A percentile compares a stretch with the other conserved stretches of the same genome.
These are phyloP conservation scores for Temnothorax unifasciatus DNA, from an alignment of 2,888 invertebrate species.

Conservation along the genomic window DNA sequence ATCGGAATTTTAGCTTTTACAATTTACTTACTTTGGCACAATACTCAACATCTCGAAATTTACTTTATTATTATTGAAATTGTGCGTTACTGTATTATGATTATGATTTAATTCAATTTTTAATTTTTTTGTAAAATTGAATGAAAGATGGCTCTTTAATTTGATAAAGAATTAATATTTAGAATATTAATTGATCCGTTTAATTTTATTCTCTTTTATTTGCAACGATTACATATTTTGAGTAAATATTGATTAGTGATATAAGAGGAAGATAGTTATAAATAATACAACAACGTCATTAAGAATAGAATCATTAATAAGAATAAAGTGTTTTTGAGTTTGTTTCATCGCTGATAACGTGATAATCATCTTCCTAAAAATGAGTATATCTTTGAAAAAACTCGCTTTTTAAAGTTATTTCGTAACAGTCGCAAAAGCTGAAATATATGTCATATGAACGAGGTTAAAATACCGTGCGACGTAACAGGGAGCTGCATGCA, in stretches of 20 bases:
- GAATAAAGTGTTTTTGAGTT: not conserved
- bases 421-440: not conserved
- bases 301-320: not conserved
- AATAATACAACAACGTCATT: not conserved
- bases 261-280: not conserved
- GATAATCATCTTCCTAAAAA: not conserved
- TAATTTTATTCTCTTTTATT: not conserved
- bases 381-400: not conserved
- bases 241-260: not conserved
- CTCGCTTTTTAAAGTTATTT: not conserved
- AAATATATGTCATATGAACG: constrained; percentile 1
- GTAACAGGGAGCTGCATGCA: constrained; percentile 45
- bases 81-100: not conserved
- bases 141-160: not conserved
- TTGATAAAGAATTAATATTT: not conserved
- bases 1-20: constrained; percentile 25
- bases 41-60: constrained; percentile 20
- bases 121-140: not conserved
- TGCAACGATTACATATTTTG: not conserved
- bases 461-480: constrained; percentile 26
- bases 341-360: not conserved
- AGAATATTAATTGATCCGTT: not conserved
- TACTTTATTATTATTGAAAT: not conserved
- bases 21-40: constrained; percentile 30
- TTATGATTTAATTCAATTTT: not conserved